phyloP scores from a whole-genome alignment of 2,888 invertebrate genomes.

The Pandemis corylana region DNA sequence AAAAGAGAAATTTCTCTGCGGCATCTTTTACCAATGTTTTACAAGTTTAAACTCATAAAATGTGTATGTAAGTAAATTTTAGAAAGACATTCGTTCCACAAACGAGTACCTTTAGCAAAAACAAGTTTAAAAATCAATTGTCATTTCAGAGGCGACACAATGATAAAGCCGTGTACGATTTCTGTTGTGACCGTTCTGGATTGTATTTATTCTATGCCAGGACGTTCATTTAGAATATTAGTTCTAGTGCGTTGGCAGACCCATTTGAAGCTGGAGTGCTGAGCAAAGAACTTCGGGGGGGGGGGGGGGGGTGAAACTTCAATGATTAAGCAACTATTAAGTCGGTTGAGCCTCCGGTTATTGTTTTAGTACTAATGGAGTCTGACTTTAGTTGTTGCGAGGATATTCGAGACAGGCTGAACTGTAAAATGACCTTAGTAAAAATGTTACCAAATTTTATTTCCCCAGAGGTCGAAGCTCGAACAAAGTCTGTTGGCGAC shows the following conservation, averaged over 20 bases:
- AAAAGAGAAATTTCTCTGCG: no score
- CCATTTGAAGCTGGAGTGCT: constrained; percentile 2
- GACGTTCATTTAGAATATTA: constrained; percentile 3
- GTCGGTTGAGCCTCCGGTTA: not conserved
- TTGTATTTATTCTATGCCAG: not conserved
- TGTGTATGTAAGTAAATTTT: not conserved
- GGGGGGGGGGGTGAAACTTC: not conserved
- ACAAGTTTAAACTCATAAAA: not conserved
- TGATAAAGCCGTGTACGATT: no score
- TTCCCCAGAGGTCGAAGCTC: no score
- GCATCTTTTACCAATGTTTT: no score
- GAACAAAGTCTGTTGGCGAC: no score
- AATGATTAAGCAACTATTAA: constrained; percentile 1
- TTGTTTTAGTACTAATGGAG: constrained; percentile 7
- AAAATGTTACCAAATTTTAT: no score
- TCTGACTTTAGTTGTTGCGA: not conserved
- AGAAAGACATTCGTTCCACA: no score
- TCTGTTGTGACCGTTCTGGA: not conserved
- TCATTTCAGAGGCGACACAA: no score
- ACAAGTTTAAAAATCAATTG: no score
- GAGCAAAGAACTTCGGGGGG: not conserved
- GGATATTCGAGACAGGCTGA: not conserved
- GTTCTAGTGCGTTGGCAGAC: constrained; percentile 5
- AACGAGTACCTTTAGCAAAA: not conserved
- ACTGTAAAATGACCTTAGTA: no score